A percentile compares a stretch with the other conserved stretches of the same genome.
These are phyloP conservation scores for Hyalella azteca DNA, from an alignment of 2,888 invertebrate species.

Conservation along the genomic window DNA sequence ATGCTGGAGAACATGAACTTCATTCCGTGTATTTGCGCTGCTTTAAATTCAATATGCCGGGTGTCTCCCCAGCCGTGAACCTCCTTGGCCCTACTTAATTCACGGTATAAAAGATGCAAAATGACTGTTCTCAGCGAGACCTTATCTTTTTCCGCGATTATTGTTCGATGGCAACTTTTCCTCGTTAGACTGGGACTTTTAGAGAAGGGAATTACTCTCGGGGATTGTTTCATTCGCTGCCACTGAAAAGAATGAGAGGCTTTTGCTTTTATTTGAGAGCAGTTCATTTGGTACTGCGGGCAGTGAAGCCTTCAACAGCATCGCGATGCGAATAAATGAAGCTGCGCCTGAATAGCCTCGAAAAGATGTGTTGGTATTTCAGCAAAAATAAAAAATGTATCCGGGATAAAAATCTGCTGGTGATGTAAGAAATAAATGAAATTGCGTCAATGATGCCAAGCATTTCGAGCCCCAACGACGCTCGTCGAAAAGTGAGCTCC, in stretches of 20 bases:
- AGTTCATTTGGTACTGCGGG: not conserved
- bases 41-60: no score
- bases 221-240: constrained; percentile 1
- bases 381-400: not conserved
- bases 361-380: not conserved
- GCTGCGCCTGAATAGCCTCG: not conserved
- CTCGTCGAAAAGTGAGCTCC: not conserved
- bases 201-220: not conserved
- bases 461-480: not conserved
- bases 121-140: not conserved
- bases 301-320: no score
- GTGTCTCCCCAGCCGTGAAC: no score
- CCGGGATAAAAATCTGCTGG: not conserved
- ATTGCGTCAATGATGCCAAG: not conserved
- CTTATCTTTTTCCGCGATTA: not conserved
- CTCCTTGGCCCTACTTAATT: not conserved
- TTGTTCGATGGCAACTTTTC: not conserved
- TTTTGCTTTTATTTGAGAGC: not conserved
- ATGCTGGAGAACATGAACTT: no score
- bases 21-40: no score
- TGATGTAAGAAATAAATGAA: not conserved
- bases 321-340: not conserved
- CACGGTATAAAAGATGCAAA: not conserved
- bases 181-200: not conserved
- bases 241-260: not conserved